These are phyloP conservation scores for Pandemis cinnamomeana DNA, from an alignment of 2,888 invertebrate species.

Conservation along the genomic window DNA sequence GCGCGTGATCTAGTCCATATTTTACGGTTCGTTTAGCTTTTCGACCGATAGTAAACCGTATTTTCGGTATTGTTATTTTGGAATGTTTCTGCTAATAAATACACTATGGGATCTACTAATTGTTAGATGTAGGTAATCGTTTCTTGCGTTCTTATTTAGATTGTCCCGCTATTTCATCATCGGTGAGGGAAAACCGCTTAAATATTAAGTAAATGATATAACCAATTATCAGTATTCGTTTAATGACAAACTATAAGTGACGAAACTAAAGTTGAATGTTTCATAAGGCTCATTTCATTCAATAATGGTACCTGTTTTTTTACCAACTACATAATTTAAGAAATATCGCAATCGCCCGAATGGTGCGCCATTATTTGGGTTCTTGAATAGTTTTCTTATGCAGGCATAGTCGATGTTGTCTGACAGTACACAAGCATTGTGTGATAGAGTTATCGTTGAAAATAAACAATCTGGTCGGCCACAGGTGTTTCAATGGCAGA, in stretches of 20 bases:
- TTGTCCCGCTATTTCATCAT: slow-evolving; percentile 1
- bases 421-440: not conserved
- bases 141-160: not conserved
- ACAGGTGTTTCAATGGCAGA: slow-evolving; percentile 10
- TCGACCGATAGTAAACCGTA: slow-evolving; percentile 2
- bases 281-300: slow-evolving; percentile 2
- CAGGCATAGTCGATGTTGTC: not conserved
- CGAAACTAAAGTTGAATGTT: slow-evolving; percentile 3
- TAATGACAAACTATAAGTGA: slow-evolving; percentile 8
- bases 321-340: not conserved
- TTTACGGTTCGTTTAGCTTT: slow-evolving; percentile 26
- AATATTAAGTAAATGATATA: not conserved
- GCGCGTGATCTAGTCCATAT: slow-evolving; percentile 23
- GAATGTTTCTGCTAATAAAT: not conserved
- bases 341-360: slow-evolving; percentile 2
- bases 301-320: not conserved
- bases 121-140: not conserved
- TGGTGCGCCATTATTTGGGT: not conserved
- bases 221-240: not conserved
- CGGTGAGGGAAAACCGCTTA: not conserved
- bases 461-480: not conserved
- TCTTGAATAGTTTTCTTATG: not conserved
- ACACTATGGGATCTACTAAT: not conserved
- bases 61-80: not conserved
- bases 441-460: not conserved